phyloP scores from a whole-genome alignment of 2,888 invertebrate species.

The Conomelus anceps region DNA sequence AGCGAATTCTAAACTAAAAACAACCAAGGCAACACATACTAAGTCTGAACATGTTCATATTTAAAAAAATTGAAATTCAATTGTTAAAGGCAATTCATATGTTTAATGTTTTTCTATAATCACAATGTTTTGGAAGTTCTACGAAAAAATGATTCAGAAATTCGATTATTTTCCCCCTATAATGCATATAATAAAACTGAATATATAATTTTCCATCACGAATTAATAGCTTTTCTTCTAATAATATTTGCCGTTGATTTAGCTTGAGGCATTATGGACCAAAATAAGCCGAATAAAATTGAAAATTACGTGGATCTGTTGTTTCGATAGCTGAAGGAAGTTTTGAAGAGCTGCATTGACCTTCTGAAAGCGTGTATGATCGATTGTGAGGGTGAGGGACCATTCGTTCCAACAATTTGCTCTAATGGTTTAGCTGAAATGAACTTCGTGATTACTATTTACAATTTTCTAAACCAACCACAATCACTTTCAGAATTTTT shows the following conservation, averaged over 20 bases:
- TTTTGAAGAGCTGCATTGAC: background rate
- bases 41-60: too few relatives aligned
- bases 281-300: background rate
- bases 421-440: background rate
- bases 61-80: too few relatives aligned
- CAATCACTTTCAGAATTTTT: background rate
- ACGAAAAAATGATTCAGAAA: too few relatives aligned
- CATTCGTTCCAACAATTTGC: background rate
- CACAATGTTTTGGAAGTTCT: too few relatives aligned
- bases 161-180: too few relatives aligned
- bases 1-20: background rate
- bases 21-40: background rate
- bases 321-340: background rate
- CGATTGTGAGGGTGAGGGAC: background rate
- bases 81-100: too few relatives aligned
- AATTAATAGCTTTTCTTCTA: background rate
- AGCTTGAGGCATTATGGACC: background rate
- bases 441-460: background rate
- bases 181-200: too few relatives aligned
- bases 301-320: background rate
- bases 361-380: background rate
- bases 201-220: background rate
- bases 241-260: background rate
- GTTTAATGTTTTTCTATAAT: too few relatives aligned
- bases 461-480: background rate